Conservation (phyloP, 30 jellyfish, hydroid and myxozoan species). For the Pelagia noctiluca region DNA sequence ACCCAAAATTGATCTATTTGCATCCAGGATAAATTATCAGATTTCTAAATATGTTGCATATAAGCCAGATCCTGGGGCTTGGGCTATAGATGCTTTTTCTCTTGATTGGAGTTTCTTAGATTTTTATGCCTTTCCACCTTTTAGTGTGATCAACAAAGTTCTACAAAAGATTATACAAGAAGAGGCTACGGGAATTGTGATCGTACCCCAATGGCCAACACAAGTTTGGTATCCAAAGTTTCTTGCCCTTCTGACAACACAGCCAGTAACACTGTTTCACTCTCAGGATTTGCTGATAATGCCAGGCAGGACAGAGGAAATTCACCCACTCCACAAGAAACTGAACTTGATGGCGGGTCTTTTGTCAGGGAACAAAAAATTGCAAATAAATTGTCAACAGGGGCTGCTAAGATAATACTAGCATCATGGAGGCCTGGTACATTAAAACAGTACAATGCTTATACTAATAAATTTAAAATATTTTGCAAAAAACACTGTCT, state of each 20-base stretch:
- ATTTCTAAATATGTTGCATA: not conserved
- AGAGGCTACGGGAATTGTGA: conserved; percentile 18
- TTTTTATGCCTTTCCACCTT: conserved; percentile 48
- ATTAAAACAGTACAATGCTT: conserved; percentile 32
- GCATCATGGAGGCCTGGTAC: conserved; percentile 62
- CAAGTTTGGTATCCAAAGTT: conserved; percentile 38
- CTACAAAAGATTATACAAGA: conserved; percentile 9
- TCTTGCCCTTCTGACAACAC: not conserved
- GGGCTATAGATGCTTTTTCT: conserved; percentile 46
- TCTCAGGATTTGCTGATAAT: conserved; percentile 10
- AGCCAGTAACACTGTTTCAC: conserved; percentile 19
- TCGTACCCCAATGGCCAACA: conserved; percentile 60
- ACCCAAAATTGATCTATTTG: conserved; percentile 40
- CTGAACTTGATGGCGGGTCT: conserved; percentile 29
- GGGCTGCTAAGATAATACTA: not conserved
- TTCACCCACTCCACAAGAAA: conserved; percentile 33
- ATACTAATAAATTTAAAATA: not conserved
- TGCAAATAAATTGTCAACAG: conserved; percentile 2
- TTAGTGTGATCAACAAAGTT: conserved; percentile 14
- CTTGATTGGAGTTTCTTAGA: conserved; percentile 11
- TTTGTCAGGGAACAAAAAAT: conserved; percentile 39
- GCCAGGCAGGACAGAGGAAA: conserved; percentile 30
- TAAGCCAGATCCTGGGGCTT: conserved; percentile 45
- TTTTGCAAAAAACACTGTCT: conserved; percentile 10
- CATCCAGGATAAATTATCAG: conserved; percentile 34